These are phyloP conservation scores for Falco cherrug DNA, from an alignment of 2,797 vertebrate species.

Conservation along the genomic window DNA sequence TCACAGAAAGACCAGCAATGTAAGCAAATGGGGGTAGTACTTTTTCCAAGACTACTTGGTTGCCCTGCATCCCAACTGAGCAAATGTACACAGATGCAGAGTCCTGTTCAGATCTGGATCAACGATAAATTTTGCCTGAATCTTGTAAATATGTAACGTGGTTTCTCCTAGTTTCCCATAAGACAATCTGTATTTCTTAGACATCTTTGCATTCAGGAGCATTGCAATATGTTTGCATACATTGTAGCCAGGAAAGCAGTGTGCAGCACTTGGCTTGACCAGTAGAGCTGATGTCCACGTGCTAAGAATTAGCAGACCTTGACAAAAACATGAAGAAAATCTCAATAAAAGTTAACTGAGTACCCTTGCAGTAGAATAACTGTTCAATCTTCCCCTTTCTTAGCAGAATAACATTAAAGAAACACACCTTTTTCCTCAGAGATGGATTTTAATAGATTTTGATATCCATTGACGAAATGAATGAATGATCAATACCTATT, in stretches of 20 bases:
- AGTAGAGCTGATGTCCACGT: background rate
- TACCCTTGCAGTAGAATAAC: background rate
- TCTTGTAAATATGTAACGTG: background rate
- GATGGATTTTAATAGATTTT: background rate
- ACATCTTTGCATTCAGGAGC: background rate
- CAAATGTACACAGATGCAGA: background rate
- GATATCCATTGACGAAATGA: background rate
- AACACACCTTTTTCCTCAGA: background rate
- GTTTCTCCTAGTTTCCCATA: background rate
- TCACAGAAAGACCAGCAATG: background rate
- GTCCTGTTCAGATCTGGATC: background rate
- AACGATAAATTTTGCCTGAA: background rate
- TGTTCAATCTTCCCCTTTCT: background rate
- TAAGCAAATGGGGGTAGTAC: background rate
- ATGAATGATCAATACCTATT: background rate
- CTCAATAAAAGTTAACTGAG: background rate
- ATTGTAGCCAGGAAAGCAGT: background rate
- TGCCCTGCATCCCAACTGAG: background rate
- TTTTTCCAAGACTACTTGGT: background rate
- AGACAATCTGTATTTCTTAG: background rate
- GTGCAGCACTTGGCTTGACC: background rate
- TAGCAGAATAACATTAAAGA: background rate
- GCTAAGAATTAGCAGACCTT: background rate
- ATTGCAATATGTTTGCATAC: background rate
- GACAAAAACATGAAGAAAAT: background rate